Base-by-base conservation (phyloP, 2,113 vertebrate species). In the Anseranas semipalmata region DNA sequence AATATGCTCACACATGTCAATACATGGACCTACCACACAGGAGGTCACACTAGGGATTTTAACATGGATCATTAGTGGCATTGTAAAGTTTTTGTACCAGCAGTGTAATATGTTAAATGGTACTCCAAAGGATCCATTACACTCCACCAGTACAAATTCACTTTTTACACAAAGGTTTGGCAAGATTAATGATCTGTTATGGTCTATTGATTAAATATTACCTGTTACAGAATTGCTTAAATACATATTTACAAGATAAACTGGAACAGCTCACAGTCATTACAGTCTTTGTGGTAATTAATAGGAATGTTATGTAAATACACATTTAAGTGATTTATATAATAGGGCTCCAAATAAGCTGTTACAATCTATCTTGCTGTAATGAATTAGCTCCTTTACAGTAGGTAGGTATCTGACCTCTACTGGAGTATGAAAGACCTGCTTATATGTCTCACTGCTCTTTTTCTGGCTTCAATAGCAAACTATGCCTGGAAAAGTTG, bases 311-410 rank as follows among this genome's bases (percentile, higher is more conserved):
- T 96, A 98, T 98, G 98, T 97, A 98, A 97, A 96, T 98, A 97
- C 94, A 98, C 94, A 97, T 97, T 98, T 97, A 97, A 98, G 95
- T 98, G 98, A 98, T 98, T 98, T 98, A 98, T 98, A 95, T 91
- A 97, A 97, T 85, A 93, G 95, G 89, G 81, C 93, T 98, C 96
- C 98, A 92, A 97, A 98, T 96, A 97, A 98, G 90, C 96, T 96
- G 95, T 96, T 97, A 97, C 87, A 96, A 98, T 98, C 98, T 96
- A 98, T 98, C 98, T 98, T 95, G 65, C 67, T 89, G 79, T 94
- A 97, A 97, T 95, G 96, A 98, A 98, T 95, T 96, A 97, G 94
- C 92, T 97, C 90, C 96, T 88, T 97, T 96, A 94, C 89, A 77
- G 75, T 91, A 97, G 97, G 97, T 97, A 97, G 97, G 97, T 97